These are phyloP conservation scores for Machimus rusticus DNA, from an alignment of 2,888 invertebrate species.

Conservation along the genomic window DNA sequence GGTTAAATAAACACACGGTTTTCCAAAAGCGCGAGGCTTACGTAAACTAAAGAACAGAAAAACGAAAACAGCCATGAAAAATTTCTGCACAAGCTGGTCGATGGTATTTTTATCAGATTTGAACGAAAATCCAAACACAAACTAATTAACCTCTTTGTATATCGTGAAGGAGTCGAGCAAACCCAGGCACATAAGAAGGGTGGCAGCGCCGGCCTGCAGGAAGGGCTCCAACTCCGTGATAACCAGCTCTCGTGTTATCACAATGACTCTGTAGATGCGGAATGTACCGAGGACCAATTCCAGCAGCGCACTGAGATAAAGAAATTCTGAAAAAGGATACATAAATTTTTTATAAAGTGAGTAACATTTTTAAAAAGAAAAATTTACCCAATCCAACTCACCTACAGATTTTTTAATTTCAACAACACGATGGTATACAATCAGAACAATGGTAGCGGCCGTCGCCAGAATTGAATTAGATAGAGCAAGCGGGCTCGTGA, in stretches of 20 bases:
- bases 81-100: neutral
- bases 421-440: slow-evolving; percentile 58
- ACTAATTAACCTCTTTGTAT: slow-evolving; percentile 58
- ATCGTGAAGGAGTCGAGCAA: slow-evolving; percentile 57
- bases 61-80: neutral
- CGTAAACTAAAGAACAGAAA: neutral
- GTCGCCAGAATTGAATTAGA: slow-evolving; percentile 57
- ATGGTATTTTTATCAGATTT: neutral
- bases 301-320: slow-evolving; percentile 54
- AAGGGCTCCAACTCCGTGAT: slow-evolving; percentile 56
- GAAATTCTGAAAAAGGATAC: slow-evolving; percentile 53
- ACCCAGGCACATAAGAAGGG: slow-evolving; percentile 51
- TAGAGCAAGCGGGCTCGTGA: slow-evolving; percentile 51
- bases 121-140: neutral
- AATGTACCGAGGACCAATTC: slow-evolving; percentile 54
- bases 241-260: slow-evolving; percentile 54
- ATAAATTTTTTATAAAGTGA: neutral
- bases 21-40: neutral
- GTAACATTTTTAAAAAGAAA: neutral
- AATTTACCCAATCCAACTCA: slow-evolving; percentile 49
- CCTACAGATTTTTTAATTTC: slow-evolving; percentile 59
- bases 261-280: slow-evolving; percentile 56
- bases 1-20: neutral
- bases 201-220: slow-evolving; percentile 52
- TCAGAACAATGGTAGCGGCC: slow-evolving; percentile 56